phyloP scores from a whole-genome alignment of 2,888 invertebrate genomes.

The Itoplectis maculator region DNA sequence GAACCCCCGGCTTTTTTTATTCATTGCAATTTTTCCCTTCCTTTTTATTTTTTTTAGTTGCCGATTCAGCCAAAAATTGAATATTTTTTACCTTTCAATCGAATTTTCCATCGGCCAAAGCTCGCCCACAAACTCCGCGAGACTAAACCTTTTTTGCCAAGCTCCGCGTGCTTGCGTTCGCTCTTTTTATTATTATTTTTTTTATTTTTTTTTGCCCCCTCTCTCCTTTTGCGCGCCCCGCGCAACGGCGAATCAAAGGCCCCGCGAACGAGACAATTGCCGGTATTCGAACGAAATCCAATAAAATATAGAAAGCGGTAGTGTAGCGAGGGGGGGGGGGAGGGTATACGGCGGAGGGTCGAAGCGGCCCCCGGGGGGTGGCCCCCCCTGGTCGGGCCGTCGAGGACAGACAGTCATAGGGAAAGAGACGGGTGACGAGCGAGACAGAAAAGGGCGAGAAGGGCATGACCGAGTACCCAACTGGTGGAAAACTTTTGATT shows the following conservation, averaged over 20 bases:
- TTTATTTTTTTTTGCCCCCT: constrained; percentile 52
- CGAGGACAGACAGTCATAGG: constrained; percentile 64
- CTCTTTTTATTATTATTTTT: constrained; percentile 59
- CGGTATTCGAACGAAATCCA: constrained; percentile 75
- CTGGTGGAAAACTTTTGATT: constrained; percentile 78
- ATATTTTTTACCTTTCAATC: constrained; percentile 44
- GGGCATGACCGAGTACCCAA: constrained; percentile 69
- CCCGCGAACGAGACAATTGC: constrained; percentile 73
- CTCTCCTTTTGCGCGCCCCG: constrained; percentile 44
- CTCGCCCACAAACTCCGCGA: constrained; percentile 45
- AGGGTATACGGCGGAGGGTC: constrained; percentile 70
- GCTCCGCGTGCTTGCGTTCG: constrained; percentile 55
- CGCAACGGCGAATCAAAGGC: constrained; percentile 70
- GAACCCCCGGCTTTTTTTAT: background rate
- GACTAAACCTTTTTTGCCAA: constrained; percentile 45
- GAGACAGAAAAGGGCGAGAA: constrained; percentile 63
- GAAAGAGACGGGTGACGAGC: constrained; percentile 45
- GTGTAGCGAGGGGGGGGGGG: constrained; percentile 27
- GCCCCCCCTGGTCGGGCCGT: constrained; percentile 68
- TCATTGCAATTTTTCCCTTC: background rate
- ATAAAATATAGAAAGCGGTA: constrained; percentile 74
- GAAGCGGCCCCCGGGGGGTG: constrained; percentile 72
- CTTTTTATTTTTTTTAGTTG: background rate
- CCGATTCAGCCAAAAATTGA: background rate
- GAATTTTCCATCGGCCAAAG: constrained; percentile 49